A percentile compares a stretch with the other conserved stretches of the same genome.
Evolutionary conservation across 2,888 invertebrate genomes (phyloP).

Genomic region (Heliconius hortense): DNA sequence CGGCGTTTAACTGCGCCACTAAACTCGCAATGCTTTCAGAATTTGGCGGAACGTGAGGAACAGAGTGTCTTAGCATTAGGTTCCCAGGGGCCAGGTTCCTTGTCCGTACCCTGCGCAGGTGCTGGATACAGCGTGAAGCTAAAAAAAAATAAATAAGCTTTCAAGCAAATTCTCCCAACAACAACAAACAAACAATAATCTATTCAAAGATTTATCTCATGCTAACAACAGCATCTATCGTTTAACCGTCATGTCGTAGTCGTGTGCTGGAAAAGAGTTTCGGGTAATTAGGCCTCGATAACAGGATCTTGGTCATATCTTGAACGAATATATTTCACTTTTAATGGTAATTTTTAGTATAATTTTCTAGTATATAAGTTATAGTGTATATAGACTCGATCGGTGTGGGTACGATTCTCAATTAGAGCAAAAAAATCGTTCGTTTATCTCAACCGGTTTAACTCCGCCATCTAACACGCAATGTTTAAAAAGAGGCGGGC

Average conservation of each 20-base stretch:
- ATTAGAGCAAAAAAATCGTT: too few species aligned
- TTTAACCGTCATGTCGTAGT: slow-evolving; percentile 2
- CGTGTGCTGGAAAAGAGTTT: slow-evolving; percentile 16
- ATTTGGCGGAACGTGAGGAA: too few species aligned
- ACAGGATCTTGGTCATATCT: slow-evolving; percentile 27
- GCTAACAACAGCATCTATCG: slow-evolving; percentile 1
- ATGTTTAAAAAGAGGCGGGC: too few species aligned
- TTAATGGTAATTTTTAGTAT: neutral
- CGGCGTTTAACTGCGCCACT: too few species aligned
- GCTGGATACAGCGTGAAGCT: too few species aligned
- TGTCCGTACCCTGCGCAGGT: too few species aligned
- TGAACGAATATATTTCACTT: slow-evolving; percentile 20
- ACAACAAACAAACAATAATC: neutral
- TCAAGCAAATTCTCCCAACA: neutral
- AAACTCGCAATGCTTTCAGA: too few species aligned
- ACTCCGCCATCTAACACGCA: too few species aligned
- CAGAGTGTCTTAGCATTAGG: too few species aligned
- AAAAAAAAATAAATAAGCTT: neutral
- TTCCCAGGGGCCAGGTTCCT: too few species aligned
- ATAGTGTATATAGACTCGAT: neutral
- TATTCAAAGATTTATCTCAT: slow-evolving; percentile 1
- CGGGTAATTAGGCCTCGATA: slow-evolving; percentile 37
- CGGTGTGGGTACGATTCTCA: neutral
- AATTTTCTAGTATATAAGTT: slow-evolving; percentile 14
- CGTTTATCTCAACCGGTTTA: neutral